Evolutionary conservation across 2,797 vertebrate genomes (phyloP), one percentile per base, ranked within the genome.

Genomic region (Lithobates pipiens): DNA sequence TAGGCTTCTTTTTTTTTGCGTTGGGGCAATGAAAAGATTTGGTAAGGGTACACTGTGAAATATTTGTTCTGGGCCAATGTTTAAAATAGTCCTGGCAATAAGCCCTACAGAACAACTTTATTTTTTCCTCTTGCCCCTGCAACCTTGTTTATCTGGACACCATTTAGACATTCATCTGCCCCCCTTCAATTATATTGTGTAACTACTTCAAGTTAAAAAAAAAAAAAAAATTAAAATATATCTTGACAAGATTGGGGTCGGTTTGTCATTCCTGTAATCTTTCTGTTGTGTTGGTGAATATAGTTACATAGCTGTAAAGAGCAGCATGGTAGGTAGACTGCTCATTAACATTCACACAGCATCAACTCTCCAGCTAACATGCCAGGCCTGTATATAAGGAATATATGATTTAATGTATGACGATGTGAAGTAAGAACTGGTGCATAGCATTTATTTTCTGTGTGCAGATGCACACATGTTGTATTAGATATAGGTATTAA

Each of bases 311-410:
- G 29, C 39, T 74, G 50, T 69, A 73, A 36, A 36, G 70, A 79
- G 68, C 21, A 10, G 70, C 11, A 71, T 29, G 18, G 39, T 21
- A 42, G 76, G 68, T 50, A 79, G 25, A 36, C 57, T 65, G 76
- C 83, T 85, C 57, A 85, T 85, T 80, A 80, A 74, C 77, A 79
- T 85, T 85, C 76, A 85, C 32, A 36, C 39, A 85, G 71, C 27
- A 42, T 80, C 63, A 34, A 36, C 77, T 85, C 54, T 74, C 57
- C 70, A 10, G 76, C 83, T 25, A 68, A 57, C 84, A 50, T 70
- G 72, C 71, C 71, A 74, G 57, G 57, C 76, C 54, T 67, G 65
- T 39, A 32, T 67, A 72, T 65, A 39, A 79, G 57, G 84, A 67
- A 68, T 75, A 75, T 29, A 57, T 50, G 68, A 50, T 36, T 72